Base-by-base conservation (phyloP, 1,140 invertebrate genomes). In the Calephelis virginiensis region DNA sequence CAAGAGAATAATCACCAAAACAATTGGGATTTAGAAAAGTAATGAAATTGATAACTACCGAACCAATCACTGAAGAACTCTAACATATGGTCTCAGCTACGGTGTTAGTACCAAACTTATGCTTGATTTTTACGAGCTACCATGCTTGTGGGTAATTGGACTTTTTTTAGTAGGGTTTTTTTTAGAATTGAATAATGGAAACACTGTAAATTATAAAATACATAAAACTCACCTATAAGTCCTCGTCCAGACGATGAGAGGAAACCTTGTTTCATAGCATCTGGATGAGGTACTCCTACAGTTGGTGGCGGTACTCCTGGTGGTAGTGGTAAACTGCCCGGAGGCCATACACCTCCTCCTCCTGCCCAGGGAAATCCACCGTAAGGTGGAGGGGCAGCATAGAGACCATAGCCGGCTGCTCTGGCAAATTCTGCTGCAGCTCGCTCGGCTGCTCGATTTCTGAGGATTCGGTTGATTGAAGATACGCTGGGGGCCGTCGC, bases 401-500 rank as follows among this genome's bases (percentile, higher is more conserved):
- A 97, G 1, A 97, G 89, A 0, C 97, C 96, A 84, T 98, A 98
- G 13, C 97, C 97, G 1, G 97, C 97, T 0, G 97, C 97, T 4
- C 97, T 90, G 0, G 97, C 97, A 79, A 98, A 98, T 89, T 98
- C 97, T 0, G 97, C 97, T 0, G 97, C 97, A 0, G 97, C 97
- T n/a, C 97, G 89, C 83, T 98, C 97, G 0, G 97, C 97, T 0
- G 97, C 97, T 12, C 97, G 92, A 83, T 98, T 98, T 64, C 97
- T 88, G 56, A 98, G 89, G 73, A 98, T 98, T 71, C 97, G 93
- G 86, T 98, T 98, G 80, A 98, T 98, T 71, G 97, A 98, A 74
- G 96, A 97, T 0, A 98, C 97, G 48, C 97, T 98, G 0, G 97
- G 97, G 50, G 93, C 97, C 68, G 95, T 97, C 69, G 95, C 95